Base-by-base conservation (phyloP, 2,797 vertebrate species). In the Oreonectes daqikongensis region DNA sequence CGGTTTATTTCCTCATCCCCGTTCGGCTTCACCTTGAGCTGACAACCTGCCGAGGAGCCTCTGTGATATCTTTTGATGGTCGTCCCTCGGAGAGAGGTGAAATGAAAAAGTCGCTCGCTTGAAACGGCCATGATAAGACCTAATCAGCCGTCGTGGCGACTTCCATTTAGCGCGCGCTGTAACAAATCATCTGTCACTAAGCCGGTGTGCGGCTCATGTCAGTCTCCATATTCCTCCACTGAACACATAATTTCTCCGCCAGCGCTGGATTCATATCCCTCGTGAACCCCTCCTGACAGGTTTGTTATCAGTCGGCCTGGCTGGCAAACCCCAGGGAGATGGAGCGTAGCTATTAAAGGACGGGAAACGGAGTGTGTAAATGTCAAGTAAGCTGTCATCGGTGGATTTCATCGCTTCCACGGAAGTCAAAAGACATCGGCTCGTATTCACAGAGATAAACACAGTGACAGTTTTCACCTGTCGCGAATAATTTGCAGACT, bases 361-460 rank as follows among this genome's bases (percentile, higher is more conserved):
- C 18, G 77, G 76, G 81, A 82, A 81, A 67, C 79, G 55, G 72
- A 82, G 83, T 84, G 83, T 80, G 83, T 84, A 84, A 82, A 84
- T 84, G 83, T 82, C 81, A 84, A 82, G 81, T 84, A 84, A 84
- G 83, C 83, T 84, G 83, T 84, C 83, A 82, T 66, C 52, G 24
- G 70, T 61, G 71, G 24, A 74, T 69, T 75, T 78, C 80, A 78
- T 79, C 72, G 73, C 77, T 59, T 74, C 69, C 76, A 79, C 61
- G 48, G 81, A 81, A 79, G 83, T 82, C 75, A 84, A 46, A 80
- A 77, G 77, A 79, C 76, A 82, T 76, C 69, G 64, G 72, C 83
- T 82, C 81, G 81, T 79, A 79, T 84, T 75, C 79, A 74, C 81
- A 48, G 83, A 68, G 83, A 77, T 82, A 77, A 81, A 82, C 73